Conservation (phyloP, 2,113 vertebrate species). For the Crotalus tigris region DNA sequence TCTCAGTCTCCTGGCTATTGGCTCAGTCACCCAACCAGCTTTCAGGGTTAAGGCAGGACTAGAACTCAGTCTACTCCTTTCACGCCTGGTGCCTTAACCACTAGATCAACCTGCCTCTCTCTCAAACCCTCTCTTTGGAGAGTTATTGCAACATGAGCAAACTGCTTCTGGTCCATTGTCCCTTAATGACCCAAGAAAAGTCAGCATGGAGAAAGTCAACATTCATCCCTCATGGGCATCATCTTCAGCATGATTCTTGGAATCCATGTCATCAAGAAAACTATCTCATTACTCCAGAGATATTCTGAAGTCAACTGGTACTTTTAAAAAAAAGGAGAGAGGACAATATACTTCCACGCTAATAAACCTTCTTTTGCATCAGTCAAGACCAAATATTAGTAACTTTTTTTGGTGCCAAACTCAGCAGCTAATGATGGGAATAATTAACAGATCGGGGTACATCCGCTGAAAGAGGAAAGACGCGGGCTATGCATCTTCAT, state of each 20-base stretch:
- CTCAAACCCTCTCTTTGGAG: too few relatives aligned
- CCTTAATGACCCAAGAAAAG: background rate
- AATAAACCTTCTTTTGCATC: background rate
- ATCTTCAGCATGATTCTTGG: background rate
- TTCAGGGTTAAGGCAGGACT: too few relatives aligned
- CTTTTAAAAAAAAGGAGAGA: background rate
- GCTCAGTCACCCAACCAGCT: too few relatives aligned
- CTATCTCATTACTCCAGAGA: background rate
- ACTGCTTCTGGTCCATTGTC: too few relatives aligned
- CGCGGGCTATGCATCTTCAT: background rate
- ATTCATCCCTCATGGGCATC: too few relatives aligned
- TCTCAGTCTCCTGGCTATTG: too few relatives aligned
- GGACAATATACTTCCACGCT: background rate
- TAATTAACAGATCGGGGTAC: background rate
- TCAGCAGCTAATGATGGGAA: background rate
- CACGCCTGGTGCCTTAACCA: too few relatives aligned
- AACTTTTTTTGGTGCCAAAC: background rate
- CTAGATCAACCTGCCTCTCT: too few relatives aligned
- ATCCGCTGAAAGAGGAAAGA: accelerated
- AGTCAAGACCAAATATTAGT: accelerated
- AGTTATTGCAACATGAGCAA: too few relatives aligned
- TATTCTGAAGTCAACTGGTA: background rate
- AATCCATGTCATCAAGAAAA: background rate
- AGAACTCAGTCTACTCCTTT: too few relatives aligned
- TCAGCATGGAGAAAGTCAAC: too few relatives aligned